Percentiles rank a stretch among this genome's conserved stretches.
Evolutionary conservation across 2,888 invertebrate species (phyloP).

Genomic region (Pterostichus madidus): DNA sequence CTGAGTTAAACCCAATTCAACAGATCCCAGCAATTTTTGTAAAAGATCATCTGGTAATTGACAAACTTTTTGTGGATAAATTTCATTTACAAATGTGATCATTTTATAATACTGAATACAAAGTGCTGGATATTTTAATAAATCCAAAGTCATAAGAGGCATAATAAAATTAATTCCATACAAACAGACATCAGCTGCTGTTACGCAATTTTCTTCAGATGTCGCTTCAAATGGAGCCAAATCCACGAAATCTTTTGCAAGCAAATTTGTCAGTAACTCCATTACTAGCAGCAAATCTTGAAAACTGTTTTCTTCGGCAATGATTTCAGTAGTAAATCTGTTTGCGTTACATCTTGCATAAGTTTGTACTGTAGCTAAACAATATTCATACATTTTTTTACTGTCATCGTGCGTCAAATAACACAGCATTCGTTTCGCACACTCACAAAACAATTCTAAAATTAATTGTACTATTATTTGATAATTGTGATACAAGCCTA

Average conservation of each 20-base stretch:
- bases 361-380: slow-evolving; percentile 84
- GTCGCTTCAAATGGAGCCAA: slow-evolving; percentile 71
- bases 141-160: slow-evolving; percentile 85
- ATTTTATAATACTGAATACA: slow-evolving; percentile 83
- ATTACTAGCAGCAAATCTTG: slow-evolving; percentile 89
- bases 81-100: slow-evolving; percentile 83
- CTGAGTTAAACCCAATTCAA: slow-evolving; percentile 81
- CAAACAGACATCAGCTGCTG: slow-evolving; percentile 83
- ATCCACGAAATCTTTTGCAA: slow-evolving; percentile 76
- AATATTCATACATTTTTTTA: slow-evolving; percentile 83
- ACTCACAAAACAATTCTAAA: slow-evolving; percentile 85
- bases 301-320: slow-evolving; percentile 86
- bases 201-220: slow-evolving; percentile 74
- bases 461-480: slow-evolving; percentile 88
- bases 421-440: slow-evolving; percentile 85
- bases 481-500: slow-evolving; percentile 88
- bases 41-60: slow-evolving; percentile 78
- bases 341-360: slow-evolving; percentile 84
- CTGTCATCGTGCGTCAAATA: slow-evolving; percentile 82
- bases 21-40: slow-evolving; percentile 79
- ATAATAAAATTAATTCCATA: slow-evolving; percentile 85
- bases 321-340: slow-evolving; percentile 81
- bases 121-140: slow-evolving; percentile 85
- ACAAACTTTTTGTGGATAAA: slow-evolving; percentile 82
- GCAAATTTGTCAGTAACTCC: slow-evolving; percentile 82